Base-by-base conservation (phyloP, 2,113 vertebrate species). In the Hemichromis elongatus region DNA sequence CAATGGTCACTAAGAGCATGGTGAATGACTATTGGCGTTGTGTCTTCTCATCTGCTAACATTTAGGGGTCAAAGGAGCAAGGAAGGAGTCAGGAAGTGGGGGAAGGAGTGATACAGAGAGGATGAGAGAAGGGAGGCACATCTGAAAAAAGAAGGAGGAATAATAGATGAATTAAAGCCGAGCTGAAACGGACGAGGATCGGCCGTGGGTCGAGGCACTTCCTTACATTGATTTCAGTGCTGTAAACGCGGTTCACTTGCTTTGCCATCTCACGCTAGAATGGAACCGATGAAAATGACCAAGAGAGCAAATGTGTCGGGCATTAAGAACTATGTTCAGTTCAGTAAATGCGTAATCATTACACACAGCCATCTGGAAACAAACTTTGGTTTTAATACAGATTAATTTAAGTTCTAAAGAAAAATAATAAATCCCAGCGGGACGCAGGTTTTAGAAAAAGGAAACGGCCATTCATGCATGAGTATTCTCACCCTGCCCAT, bases 41-140 rank as follows among this genome's bases (percentile, higher is more conserved):
- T 95, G 93, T 94, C 92, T 81, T 94, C 91, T 95, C 95, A 96
- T 96, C 94, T 96, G 95, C 93, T 94, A 96, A 93, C 94, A 95
- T 95, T 96, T 96, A 94, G 92, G 94, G 95, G 93, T 95, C 94
- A 95, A 93, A 95, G 87, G 92, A 93, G 91, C 30, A 92, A 94
- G 93, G 92, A 95, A 94, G 90, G 91, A 94, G 91, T 87, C 94
- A 95, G 95, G 94, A 96, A 93, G 92, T 94, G 92, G 92, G 93
- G 93, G 92, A 93, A 92, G 94, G 93, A 93, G 90, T 90, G 91
- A 93, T 81, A 90, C 3, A 53, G 87, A 85, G 90, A 90, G 87
- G 86, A 90, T 87, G 84, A 86, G 80, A 86, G 87, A 84, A 80
- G 83, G 85, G 89, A 86, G 88, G 92, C 61, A 79, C 82, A 92